A percentile compares a stretch with the other conserved stretches of the same genome.
Conservation (phyloP, 2,113 vertebrate species). For the Chrysochloris asiatica region DNA sequence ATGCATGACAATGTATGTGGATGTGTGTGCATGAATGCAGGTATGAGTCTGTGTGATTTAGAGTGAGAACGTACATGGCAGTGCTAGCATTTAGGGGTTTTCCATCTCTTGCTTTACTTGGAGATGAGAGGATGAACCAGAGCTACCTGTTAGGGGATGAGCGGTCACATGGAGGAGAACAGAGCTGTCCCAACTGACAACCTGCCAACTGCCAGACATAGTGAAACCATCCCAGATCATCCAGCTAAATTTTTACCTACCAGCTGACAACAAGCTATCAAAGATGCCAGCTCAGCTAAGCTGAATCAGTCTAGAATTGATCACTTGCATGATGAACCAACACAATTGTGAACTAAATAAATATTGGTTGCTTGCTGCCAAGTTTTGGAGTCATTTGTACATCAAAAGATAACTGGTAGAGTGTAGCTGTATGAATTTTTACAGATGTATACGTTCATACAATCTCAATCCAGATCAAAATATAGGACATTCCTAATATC, state of each 20-base stretch:
- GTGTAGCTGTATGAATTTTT: too few species aligned
- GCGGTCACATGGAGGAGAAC: neutral
- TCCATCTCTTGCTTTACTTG: neutral
- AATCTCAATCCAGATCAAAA: too few species aligned
- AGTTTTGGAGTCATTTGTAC: too few species aligned
- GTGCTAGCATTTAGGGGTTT: too few species aligned
- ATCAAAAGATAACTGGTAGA: too few species aligned
- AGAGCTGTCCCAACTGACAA: too few species aligned
- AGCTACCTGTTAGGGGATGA: neutral
- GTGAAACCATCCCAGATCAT: neutral
- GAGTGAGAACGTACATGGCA: neutral
- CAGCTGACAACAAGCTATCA: neutral
- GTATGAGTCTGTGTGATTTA: neutral
- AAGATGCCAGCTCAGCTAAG: neutral
- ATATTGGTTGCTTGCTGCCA: neutral
- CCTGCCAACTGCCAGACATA: too few species aligned
- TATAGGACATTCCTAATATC: too few species aligned
- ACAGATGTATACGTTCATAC: too few species aligned
- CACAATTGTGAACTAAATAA: neutral
- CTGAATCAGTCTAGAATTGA: neutral
- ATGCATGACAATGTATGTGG: neutral
- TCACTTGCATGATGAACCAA: too few species aligned
- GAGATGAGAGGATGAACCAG: neutral
- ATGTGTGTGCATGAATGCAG: neutral
- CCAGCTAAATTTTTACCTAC: too few species aligned